A percentile compares a stretch with the other conserved stretches of the same genome.
phyloP scores from a whole-genome alignment of 1,140 invertebrate genomes.

The Papilio helenus region DNA sequence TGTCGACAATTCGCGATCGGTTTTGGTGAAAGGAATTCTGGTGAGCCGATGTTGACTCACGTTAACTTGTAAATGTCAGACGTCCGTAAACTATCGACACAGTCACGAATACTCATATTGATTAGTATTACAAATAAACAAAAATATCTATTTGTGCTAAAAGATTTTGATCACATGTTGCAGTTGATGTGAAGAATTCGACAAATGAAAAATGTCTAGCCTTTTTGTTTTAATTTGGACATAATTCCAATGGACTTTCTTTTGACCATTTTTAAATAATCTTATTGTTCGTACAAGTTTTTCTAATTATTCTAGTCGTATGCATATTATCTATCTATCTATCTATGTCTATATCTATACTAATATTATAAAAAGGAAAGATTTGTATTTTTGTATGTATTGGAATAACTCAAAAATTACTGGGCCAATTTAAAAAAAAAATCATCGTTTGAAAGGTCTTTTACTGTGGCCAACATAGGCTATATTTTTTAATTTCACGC shows the following conservation, averaged over 20 bases:
- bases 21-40: slow-evolving; percentile 58
- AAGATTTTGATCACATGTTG: slow-evolving; percentile 6
- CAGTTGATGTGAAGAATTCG: no score
- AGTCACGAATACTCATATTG: slow-evolving; percentile 18
- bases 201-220: background rate
- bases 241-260: background rate
- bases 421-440: no score
- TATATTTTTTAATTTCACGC: no score
- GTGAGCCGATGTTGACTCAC: slow-evolving; percentile 30
- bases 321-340: background rate
- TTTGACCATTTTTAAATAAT: no score
- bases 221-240: background rate
- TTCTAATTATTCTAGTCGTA: background rate
- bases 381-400: no score
- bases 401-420: no score
- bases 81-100: slow-evolving; percentile 1
- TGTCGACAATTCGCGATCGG: slow-evolving; percentile 52
- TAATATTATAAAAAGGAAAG: no score
- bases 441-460: no score
- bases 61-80: slow-evolving; percentile 44
- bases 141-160: background rate
- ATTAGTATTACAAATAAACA: background rate
- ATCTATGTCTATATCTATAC: no score
- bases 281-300: no score
- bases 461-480: no score